Base-by-base conservation (phyloP, 2,113 vertebrate genomes). In the Cromileptes altivelis region DNA sequence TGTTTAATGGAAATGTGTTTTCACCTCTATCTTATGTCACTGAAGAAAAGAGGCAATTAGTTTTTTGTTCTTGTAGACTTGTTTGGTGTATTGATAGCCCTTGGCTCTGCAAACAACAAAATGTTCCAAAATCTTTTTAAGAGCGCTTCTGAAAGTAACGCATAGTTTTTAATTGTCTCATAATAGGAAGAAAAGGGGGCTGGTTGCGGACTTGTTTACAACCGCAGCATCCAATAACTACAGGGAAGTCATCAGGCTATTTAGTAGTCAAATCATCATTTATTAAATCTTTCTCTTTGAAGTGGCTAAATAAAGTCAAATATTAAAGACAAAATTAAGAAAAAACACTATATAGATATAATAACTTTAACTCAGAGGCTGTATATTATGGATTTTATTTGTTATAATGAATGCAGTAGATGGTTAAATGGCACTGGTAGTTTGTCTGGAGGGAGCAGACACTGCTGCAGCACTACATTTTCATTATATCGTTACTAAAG, bases 21-120 rank as follows among this genome's bases (percentile, higher is more conserved):
- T 57, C 42, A 55, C 50, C 57, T 70, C 0, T 0, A 50, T 60
- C 14, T 45, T 7, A 49, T 30, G 37, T 64, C 30, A 53, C 47
- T 53, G 53, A 75, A 62, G 14, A 71, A 76, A 68, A 67, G 15
- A 77, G 23, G 21, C 40, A 17, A 52, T 76, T 53, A 15, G 50
- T 53, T 37, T 67, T 45, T 14, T 57, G 21, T 52, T 79, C 10
- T 71, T 64, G 27, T 49, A 21, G 19, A 63, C 8, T 12, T 19
- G 25, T 71, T 50, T 56, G 58, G 25, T 64, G 33, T 40, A 65
- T 76, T 52, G n/a, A 52, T 21, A 61, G 49, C 45, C 15, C 83
- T 78, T 52, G 9, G 17, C 47, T 50, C 25, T 72, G 53, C 30
- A 76, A 78, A 84, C 13, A 73, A 11, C 17, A 23, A 52, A 76